Evolutionary conservation across 2,113 vertebrate species (phyloP).

Genomic region (Cyanistes caeruleus): DNA sequence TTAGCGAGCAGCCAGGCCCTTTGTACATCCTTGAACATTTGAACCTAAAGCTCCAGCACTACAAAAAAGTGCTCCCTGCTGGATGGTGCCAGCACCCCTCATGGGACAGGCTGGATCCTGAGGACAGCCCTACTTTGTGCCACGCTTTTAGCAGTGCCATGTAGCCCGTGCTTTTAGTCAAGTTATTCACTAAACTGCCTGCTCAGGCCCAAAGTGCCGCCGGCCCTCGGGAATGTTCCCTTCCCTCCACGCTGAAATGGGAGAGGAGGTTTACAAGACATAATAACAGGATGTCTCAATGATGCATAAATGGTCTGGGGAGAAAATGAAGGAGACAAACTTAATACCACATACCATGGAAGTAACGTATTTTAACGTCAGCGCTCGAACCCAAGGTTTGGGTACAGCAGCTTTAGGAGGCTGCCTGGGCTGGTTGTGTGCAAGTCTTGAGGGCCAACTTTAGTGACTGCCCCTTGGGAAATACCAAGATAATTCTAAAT

Average conservation of each 20-base stretch:
- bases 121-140: background rate
- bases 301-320: constrained; percentile 28
- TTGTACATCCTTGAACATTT: background rate
- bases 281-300: constrained; percentile 47
- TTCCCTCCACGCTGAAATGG: constrained; percentile 9
- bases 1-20: background rate
- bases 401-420: background rate
- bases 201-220: background rate
- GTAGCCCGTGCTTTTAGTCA: background rate
- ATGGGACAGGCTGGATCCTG: background rate
- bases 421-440: background rate
- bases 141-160: background rate
- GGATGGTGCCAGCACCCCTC: background rate
- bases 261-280: constrained; percentile 34
- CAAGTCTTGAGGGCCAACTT: background rate
- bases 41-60: background rate
- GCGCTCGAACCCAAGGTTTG: background rate
- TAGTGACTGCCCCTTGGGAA: background rate
- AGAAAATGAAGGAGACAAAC: constrained; percentile 41
- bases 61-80: background rate
- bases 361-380: background rate
- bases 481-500: background rate
- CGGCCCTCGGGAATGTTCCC: background rate
- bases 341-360: background rate
- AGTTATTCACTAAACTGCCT: background rate